Evolutionary conservation across 2,113 vertebrate species (phyloP).

Genomic region (Clarias macrocephalus): DNA sequence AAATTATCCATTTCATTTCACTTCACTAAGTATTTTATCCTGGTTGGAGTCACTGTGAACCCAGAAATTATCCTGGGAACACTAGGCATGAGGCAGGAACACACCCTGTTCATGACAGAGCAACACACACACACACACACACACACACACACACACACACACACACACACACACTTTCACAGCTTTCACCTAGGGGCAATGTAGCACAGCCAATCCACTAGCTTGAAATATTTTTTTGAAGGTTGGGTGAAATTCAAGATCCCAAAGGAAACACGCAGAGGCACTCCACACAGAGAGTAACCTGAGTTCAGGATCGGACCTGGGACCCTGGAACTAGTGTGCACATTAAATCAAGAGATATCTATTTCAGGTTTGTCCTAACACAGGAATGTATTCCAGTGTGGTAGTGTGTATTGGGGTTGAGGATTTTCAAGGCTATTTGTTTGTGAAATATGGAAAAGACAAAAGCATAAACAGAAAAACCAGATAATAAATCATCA

Average conservation of each 20-base stretch:
- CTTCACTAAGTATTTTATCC: background rate
- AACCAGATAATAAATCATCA: background rate
- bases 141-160: background rate
- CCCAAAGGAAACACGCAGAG: background rate
- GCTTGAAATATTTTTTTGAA: background rate
- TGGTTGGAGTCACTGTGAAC: background rate
- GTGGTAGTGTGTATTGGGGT: too few relatives aligned
- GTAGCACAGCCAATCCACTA: background rate
- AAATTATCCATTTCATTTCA: background rate
- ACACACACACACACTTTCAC: background rate
- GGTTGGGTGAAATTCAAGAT: background rate
- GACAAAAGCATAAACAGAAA: background rate
- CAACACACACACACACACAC: background rate
- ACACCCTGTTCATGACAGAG: background rate
- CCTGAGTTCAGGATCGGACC: background rate
- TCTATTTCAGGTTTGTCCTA: background rate
- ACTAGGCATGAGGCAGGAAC: too few relatives aligned
- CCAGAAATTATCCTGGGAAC: background rate
- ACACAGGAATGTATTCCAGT: background rate
- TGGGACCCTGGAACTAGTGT: background rate
- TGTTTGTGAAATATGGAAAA: background rate
- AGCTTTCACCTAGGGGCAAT: background rate
- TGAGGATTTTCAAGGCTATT: background rate
- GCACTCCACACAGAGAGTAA: too few relatives aligned
- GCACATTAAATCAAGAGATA: background rate